A percentile compares a stretch with the other conserved stretches of the same genome.
These are phyloP conservation scores for Progne subis DNA, from an alignment of 2,113 vertebrate genomes.

Conservation along the genomic window DNA sequence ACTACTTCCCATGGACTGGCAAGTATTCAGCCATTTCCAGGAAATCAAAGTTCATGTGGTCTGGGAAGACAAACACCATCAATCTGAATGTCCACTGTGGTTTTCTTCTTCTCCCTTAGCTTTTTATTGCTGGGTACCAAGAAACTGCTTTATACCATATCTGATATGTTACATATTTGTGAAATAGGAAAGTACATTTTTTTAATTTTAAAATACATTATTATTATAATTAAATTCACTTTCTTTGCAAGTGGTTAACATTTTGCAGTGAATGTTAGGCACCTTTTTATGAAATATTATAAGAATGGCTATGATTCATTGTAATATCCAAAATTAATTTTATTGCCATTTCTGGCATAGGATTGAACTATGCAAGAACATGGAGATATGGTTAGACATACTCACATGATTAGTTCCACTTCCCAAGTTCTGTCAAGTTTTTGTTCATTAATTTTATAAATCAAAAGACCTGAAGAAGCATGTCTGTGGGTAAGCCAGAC, in stretches of 20 bases:
- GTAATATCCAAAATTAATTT: background rate
- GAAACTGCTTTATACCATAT: background rate
- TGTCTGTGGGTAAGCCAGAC: background rate
- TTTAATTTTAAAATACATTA: background rate
- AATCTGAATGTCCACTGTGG: no score
- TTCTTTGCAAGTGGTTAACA: background rate
- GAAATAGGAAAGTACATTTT: background rate
- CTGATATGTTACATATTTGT: background rate
- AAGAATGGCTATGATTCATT: background rate
- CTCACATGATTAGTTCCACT: background rate
- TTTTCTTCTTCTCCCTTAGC: background rate
- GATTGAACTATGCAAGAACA: background rate
- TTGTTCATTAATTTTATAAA: background rate
- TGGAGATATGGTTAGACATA: background rate
- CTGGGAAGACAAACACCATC: background rate
- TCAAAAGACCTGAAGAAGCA: background rate
- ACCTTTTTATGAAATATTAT: background rate
- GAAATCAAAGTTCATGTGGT: background rate
- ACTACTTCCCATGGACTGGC: background rate
- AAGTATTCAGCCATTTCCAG: background rate
- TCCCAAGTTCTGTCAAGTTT: background rate
- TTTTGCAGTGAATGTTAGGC: background rate
- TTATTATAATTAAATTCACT: background rate
- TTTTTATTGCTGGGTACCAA: background rate
- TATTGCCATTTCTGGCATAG: background rate